Base-by-base conservation (phyloP, 2,888 invertebrate species). In the Therioaphis trifolii region DNA sequence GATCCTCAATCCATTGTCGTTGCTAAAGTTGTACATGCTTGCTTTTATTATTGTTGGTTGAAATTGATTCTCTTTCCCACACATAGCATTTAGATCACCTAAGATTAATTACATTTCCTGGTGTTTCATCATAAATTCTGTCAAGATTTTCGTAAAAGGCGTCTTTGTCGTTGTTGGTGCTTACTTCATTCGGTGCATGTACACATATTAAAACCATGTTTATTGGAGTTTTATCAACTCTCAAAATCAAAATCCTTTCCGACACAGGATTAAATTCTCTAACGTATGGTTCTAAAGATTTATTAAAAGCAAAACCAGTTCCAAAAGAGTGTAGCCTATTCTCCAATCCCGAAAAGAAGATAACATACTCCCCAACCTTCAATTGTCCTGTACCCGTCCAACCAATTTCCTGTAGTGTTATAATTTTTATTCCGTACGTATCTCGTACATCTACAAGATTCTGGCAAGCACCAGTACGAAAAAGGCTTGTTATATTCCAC, bases 401-500 rank as follows among this genome's bases (percentile, higher is more conserved):
- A 4, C 27, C 27, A 63, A 63, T 63, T 63, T 63, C 63, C 15
- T 63, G 63, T 15, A 63, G 27, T 14, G 63, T 27, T 63, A 4
- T 27, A 15, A 63, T 63, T 63, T 63, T 63, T 63, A 63, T 63
- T 63, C 27, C 63, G 27, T 63, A 63, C 29, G 63, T 63, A 63
- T 15, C 15, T 63, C 24, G 2, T 27, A 63, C 63, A 63, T 63
- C 63, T 63, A 63, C n/a, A n/a, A n/a, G n/a, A n/a, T n/a, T n/a
- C n/a, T n/a, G n/a, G n/a, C n/a, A n/a, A n/a, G n/a, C n/a, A 3
- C 63, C 63, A 63, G 63, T 27, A 15, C 9, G 12, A 63, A 63
- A 63, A 63, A 63, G 27, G 24, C 63, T 63, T 63, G 63, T 63
- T 63, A 63, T 63, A 63, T 63, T 63, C 63, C 27, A 27, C n/a